A percentile compares a stretch with the other conserved stretches of the same genome.
phyloP scores from a whole-genome alignment of 2,888 invertebrate genomes.

The Biston stratarius region DNA sequence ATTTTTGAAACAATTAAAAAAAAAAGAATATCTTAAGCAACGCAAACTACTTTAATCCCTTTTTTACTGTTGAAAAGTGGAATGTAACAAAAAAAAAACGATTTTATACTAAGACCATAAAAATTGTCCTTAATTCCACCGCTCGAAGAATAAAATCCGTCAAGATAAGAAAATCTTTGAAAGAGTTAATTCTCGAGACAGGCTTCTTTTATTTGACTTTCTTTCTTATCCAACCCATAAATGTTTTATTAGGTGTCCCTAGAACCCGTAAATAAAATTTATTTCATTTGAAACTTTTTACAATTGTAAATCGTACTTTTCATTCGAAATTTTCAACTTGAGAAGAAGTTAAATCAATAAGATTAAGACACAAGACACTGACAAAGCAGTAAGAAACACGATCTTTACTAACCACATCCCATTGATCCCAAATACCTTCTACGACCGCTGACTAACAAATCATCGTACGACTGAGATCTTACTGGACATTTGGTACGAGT shows the following conservation, averaged over 20 bases:
- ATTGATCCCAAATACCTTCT: no score
- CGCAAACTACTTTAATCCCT: no score
- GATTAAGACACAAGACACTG: slow-evolving; percentile 30
- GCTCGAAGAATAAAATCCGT: slow-evolving; percentile 30
- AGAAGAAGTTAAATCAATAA: slow-evolving; percentile 47
- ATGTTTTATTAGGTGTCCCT: slow-evolving; percentile 66
- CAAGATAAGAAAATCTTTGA: slow-evolving; percentile 48
- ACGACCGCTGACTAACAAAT: no score
- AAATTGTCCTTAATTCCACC: slow-evolving; percentile 8
- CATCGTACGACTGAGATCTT: no score
- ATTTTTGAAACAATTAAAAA: no score
- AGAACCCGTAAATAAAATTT: slow-evolving; percentile 51
- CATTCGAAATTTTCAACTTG: slow-evolving; percentile 42
- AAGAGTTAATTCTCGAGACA: slow-evolving; percentile 53
- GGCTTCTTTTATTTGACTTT: slow-evolving; percentile 54
- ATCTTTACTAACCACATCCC: not conserved
- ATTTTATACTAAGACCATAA: not conserved
- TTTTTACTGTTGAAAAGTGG: no score
- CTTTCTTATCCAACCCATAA: slow-evolving; percentile 58
- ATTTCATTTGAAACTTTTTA: slow-evolving; percentile 54
- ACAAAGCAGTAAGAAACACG: slow-evolving; percentile 9
- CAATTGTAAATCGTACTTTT: slow-evolving; percentile 51
- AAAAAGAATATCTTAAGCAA: no score
- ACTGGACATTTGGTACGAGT: no score
- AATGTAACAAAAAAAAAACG: not conserved